Percentiles rank a stretch among this genome's conserved stretches.
phyloP scores from a whole-genome alignment of 2,113 vertebrate species.

The Excalfactoria chinensis region DNA sequence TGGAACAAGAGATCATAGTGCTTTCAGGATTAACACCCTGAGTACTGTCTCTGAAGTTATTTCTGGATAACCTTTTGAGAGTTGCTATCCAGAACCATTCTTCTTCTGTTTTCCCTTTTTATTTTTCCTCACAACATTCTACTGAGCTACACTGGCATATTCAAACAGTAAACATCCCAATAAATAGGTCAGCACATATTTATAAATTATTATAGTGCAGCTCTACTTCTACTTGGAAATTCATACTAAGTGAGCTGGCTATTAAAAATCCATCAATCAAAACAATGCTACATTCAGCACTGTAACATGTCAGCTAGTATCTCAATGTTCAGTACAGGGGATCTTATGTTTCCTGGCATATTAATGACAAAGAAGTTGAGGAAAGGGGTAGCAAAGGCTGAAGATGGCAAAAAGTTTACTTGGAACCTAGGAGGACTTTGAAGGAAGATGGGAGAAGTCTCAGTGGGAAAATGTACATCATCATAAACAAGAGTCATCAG shows the following conservation, averaged over 20 bases:
- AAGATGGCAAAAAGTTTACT: background rate
- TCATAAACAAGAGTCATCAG: background rate
- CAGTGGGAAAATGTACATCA: background rate
- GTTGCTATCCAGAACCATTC: background rate
- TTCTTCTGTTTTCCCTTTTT: background rate
- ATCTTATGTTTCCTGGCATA: background rate
- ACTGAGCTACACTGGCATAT: background rate
- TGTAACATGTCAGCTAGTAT: background rate
- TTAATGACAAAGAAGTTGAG: background rate
- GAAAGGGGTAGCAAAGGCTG: background rate
- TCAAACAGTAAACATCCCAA: conserved; percentile 1
- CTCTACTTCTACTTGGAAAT: background rate
- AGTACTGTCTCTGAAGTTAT: background rate
- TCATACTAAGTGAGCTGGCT: background rate
- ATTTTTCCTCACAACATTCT: background rate
- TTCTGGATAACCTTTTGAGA: background rate
- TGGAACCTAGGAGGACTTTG: background rate
- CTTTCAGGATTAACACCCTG: background rate
- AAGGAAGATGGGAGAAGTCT: background rate
- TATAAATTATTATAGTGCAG: background rate
- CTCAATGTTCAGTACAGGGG: background rate
- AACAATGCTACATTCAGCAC: background rate
- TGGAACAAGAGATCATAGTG: background rate
- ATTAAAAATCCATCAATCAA: conserved; percentile 4
- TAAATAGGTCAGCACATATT: conserved; percentile 24